phyloP scores from a whole-genome alignment of 2,797 vertebrate species.

The Petrocephalus sullivani region DNA sequence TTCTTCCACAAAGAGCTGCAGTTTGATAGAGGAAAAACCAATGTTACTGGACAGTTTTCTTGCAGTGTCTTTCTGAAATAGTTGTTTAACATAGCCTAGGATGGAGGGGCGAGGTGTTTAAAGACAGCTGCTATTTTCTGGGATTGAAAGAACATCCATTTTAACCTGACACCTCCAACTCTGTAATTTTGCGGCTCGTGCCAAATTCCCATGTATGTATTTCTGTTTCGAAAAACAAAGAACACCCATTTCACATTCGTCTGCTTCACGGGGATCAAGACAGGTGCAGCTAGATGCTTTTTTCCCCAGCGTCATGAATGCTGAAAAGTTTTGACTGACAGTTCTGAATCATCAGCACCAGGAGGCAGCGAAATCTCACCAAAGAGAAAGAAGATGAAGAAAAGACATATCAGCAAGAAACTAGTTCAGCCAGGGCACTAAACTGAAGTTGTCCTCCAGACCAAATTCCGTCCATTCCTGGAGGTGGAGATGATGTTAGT shows the following conservation, averaged over 20 bases:
- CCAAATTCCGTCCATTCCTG: slow-evolving; percentile 37
- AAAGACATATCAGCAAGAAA: neutral
- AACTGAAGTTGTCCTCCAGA: neutral
- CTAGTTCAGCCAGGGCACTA: neutral
- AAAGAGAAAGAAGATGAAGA: neutral
- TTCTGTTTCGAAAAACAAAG: neutral
- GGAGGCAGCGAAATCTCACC: neutral
- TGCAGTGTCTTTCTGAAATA: neutral
- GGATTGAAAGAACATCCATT: neutral
- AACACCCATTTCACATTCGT: neutral
- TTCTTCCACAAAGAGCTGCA: neutral
- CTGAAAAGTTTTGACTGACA: neutral
- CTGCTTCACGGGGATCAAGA: neutral
- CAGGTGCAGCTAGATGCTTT: neutral
- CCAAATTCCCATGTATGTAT: neutral
- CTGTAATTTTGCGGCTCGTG: neutral
- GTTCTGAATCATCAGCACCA: neutral
- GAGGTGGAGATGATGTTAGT: slow-evolving; percentile 57
- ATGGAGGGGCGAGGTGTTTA: neutral
- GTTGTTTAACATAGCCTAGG: neutral
- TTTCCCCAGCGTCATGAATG: neutral
- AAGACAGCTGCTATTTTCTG: neutral
- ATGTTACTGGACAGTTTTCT: neutral
- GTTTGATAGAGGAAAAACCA: neutral
- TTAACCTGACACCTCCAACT: neutral